Base-by-base conservation (phyloP, 2,888 invertebrate species). In the Mimachlamys varia region DNA sequence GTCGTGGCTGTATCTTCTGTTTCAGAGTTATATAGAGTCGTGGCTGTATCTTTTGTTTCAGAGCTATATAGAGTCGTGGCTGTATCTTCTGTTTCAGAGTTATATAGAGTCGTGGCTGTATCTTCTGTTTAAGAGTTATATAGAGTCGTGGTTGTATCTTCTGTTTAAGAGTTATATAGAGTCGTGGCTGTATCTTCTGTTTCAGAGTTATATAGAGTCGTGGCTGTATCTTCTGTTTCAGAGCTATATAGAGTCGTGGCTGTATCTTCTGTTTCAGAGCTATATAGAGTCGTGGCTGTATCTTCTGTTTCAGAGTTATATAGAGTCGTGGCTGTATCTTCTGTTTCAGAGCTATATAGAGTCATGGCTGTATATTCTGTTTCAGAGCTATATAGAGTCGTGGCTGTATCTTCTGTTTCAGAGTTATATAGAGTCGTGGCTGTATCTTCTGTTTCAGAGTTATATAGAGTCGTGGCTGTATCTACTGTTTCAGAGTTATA, bases 371-470 rank as follows among this genome's bases (percentile, higher is more conserved):
- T n/a, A n/a, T n/a, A 87, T 89, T 37, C 88, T 88, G 91, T 91
- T 94, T 91, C 93, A 95, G 95, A 93, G 91, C 91, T 94, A 95
- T 90, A 93, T 95, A 12, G 94, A 95, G 38, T 96, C 96, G 0
- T 96, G 95, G 96, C 49, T 94, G 44, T 95, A 95, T 89, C 90
- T 96, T 19, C 55, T 96, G n/a, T 92, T 96, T 38, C 96, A 5
- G 27, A n/a, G n/a, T n/a, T n/a, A n/a, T n/a, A n/a, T n/a, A n/a
- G n/a, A n/a, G n/a, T n/a, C n/a, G n/a, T n/a, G n/a, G n/a, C n/a
- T n/a, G n/a, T n/a, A n/a, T n/a, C 87, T 89, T 37, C 88, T 88
- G 91, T 91, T 94, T 91, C 93, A 95, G 95, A 93, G 91, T 91
- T 94, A 95, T 90, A 93, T 95, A 12, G 94, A 95, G 38, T 96